Base-by-base conservation (phyloP, 2,797 vertebrate genomes). In the Nyctibius grandis region DNA sequence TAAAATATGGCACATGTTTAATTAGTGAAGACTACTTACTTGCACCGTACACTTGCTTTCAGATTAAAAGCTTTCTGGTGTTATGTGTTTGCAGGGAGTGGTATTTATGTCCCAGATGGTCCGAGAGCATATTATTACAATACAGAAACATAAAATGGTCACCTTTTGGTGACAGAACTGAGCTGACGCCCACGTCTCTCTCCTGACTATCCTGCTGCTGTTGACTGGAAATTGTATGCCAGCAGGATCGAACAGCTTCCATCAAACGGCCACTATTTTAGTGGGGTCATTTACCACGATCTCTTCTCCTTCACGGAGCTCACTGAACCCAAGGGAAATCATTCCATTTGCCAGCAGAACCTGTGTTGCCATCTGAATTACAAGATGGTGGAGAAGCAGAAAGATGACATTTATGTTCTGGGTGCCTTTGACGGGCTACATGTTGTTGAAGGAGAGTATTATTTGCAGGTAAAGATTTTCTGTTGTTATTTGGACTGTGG, bases 361-460 rank as follows among this genome's bases (percentile, higher is more conserved):
- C 74, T 98, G 64, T 97, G 94, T 45, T 98, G 97, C 80, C 95
- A 96, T 59, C 94, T 97, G 74, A 96, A 34, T 60, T 97, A 97
- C n/a, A 91, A 57, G 75, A 95, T 86, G 82, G 63, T 15, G n/a
- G 84, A 96, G 84, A 97, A 95, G n/a, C 8, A 54, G 80, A 48
- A 56, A 57, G 92, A 96, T 59, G 95, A 97, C 33, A 5, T 85
- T 22, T 97, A 96, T 40, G 95, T 75, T 12, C 64, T 97, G 6
- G 90, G 94, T 63, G 88, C 59, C 33, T 98, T 97, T 75, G 91
- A 97, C 38, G 91, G 95, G 18, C 85, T 97, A 33, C 96, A 97
- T 44, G 34, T 53, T 20, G 57, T 93, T 21, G 96, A 97, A 96
- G 93, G 95, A 77, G 57, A 96, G 28, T 97, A 93, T 75, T 97